These are phyloP conservation scores for Scaptomyza tumidula DNA, from an alignment of 2,888 invertebrate species.

Conservation along the genomic window DNA sequence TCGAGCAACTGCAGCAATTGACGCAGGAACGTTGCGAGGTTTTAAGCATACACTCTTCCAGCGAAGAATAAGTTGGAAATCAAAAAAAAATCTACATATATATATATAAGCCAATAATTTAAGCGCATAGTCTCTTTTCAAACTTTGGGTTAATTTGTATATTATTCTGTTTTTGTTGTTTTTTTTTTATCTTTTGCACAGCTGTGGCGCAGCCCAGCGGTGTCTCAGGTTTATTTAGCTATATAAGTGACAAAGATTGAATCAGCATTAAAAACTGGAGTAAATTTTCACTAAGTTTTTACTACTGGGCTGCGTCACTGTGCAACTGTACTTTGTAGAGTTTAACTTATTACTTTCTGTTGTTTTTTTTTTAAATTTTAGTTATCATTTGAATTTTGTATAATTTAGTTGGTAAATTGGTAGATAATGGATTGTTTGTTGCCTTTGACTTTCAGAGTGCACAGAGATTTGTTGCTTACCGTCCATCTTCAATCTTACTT, in stretches of 20 bases:
- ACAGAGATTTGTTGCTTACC: conserved; percentile 64
- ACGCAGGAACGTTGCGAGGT: conserved; percentile 3
- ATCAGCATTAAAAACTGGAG: conserved; percentile 3
- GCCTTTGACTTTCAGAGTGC: conserved; percentile 75
- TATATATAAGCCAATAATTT: conserved; percentile 3
- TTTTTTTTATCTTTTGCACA: conserved; percentile 27
- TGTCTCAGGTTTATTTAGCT: conserved; percentile 21
- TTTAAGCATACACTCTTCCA: conserved; percentile 17
- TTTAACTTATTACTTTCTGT: conserved; percentile 19
- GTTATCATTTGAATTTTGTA: conserved; percentile 54
- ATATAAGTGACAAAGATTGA: conserved; percentile 12
- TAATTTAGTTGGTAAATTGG: conserved; percentile 61
- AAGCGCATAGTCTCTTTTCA: conserved; percentile 19
- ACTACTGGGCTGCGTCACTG: conserved; percentile 13
- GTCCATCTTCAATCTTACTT: conserved; percentile 53
- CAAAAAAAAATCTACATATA: background rate
- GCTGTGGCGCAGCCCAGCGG: conserved; percentile 13
- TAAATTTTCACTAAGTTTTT: conserved; percentile 6
- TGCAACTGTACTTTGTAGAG: conserved; percentile 15
- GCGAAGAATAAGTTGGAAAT: conserved; percentile 6
- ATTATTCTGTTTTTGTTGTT: conserved; percentile 38
- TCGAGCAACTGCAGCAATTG: conserved; percentile 44
- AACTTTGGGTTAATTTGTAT: conserved; percentile 52
- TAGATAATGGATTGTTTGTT: conserved; percentile 60
- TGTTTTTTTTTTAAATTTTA: conserved; percentile 23